These are phyloP conservation scores for Bellardia pandia DNA, from an alignment of 2,888 invertebrate species.

Conservation along the genomic window DNA sequence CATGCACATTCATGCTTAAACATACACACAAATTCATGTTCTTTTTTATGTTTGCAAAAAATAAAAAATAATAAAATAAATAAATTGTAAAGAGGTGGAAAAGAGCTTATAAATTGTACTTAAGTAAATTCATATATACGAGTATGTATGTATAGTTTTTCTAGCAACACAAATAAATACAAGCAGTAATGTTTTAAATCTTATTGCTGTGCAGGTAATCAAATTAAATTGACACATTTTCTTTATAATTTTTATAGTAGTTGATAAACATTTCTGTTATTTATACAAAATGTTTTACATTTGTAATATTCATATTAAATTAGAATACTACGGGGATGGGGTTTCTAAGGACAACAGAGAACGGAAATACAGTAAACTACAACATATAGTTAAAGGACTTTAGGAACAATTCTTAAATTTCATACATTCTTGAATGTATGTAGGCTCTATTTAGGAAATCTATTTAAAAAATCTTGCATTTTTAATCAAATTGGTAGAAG, in stretches of 20 bases:
- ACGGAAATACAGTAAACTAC: not conserved
- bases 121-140: not conserved
- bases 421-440: not conserved
- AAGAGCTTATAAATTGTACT: constrained; percentile 49
- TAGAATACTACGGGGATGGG: not conserved
- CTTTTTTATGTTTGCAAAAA: not conserved
- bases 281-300: not conserved
- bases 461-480: too few relatives aligned
- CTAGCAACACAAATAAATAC: not conserved
- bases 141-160: not conserved
- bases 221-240: constrained; percentile 70
- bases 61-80: constrained; percentile 12
- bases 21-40: not conserved
- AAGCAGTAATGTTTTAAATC: constrained; percentile 22
- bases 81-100: constrained; percentile 44
- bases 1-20: not conserved
- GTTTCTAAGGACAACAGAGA: not conserved
- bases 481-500: too few relatives aligned
- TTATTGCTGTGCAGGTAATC: constrained; percentile 42
- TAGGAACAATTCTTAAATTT: constrained; percentile 8
- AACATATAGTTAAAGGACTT: not conserved
- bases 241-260: constrained; percentile 18
- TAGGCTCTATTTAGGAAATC: not conserved
- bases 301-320: not conserved
- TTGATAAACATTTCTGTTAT: not conserved